These are phyloP conservation scores for Danaus plexippus DNA, from an alignment of 1,140 invertebrate genomes.

Conservation along the genomic window DNA sequence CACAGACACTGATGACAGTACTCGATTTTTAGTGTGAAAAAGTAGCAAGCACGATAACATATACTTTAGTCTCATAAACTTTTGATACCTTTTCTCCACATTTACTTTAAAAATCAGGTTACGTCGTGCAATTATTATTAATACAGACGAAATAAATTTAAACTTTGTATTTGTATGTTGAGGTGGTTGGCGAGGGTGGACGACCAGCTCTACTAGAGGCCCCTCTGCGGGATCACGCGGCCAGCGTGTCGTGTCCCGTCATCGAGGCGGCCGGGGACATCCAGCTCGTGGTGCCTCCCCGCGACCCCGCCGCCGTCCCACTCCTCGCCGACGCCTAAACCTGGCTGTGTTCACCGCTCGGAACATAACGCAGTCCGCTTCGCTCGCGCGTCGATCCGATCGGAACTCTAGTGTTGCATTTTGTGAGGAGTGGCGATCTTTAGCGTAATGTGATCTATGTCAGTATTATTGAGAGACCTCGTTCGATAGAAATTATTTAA, in stretches of 20 bases:
- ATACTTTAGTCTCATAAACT: too few species aligned
- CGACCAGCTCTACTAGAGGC: slow-evolving; percentile 48
- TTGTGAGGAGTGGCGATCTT: slow-evolving; percentile 12
- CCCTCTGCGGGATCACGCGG: slow-evolving; percentile 47
- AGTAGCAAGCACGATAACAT: too few species aligned
- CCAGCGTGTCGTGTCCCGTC: slow-evolving; percentile 62
- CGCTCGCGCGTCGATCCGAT: too few species aligned
- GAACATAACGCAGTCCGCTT: too few species aligned
- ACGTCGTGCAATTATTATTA: too few species aligned
- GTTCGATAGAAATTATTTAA: slow-evolving; percentile 71
- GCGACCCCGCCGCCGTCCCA: slow-evolving; percentile 49
- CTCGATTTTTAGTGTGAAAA: too few species aligned
- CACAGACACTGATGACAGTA: too few species aligned
- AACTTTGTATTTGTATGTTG: neutral
- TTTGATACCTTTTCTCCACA: too few species aligned
- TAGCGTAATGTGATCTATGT: slow-evolving; percentile 59
- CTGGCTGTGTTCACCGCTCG: slow-evolving; percentile 1
- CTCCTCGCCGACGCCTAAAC: slow-evolving; percentile 50
- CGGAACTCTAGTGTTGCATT: neutral
- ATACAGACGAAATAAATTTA: too few species aligned
- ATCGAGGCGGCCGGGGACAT: slow-evolving; percentile 58
- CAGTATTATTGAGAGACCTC: slow-evolving; percentile 66
- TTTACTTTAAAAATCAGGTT: too few species aligned
- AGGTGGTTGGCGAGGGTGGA: slow-evolving; percentile 49
- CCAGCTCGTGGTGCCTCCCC: slow-evolving; percentile 50